These are phyloP conservation scores for Columba janthina DNA, from an alignment of 2,113 vertebrate genomes.

Conservation along the genomic window DNA sequence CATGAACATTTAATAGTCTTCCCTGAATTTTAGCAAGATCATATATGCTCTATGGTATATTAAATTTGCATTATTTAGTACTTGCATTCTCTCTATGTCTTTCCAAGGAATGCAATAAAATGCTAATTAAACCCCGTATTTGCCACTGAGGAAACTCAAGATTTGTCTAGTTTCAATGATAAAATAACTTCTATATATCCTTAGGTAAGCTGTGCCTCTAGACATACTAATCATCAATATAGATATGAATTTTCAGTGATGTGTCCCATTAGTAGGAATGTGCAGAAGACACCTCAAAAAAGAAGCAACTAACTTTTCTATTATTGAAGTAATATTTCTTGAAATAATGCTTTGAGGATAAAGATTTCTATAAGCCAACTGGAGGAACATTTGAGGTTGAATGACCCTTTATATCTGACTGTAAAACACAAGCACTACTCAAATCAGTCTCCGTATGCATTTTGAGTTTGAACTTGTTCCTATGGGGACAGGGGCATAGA, in stretches of 20 bases:
- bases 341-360: background rate
- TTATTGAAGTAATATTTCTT: background rate
- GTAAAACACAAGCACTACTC: background rate
- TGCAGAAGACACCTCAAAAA: background rate
- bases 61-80: conserved; percentile 65
- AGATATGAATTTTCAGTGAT: background rate
- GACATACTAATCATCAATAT: background rate
- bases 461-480: background rate
- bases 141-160: conserved; percentile 9
- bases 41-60: conserved; percentile 37
- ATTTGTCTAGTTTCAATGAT: conserved; percentile 47
- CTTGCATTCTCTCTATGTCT: conserved; percentile 12
- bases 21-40: background rate
- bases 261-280: background rate
- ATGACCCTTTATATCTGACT: background rate
- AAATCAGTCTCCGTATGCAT: background rate
- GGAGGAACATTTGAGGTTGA: background rate
- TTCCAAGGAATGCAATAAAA: conserved; percentile 40
- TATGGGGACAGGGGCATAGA: background rate
- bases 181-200: conserved; percentile 47
- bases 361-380: background rate
- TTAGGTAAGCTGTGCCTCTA: conserved; percentile 2
- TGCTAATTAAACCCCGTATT: conserved; percentile 47
- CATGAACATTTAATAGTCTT: conserved; percentile 25
- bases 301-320: background rate